A percentile compares a stretch with the other conserved stretches of the same genome.
phyloP scores from a whole-genome alignment of 2,888 invertebrate species.

The Leucozona laternaria region DNA sequence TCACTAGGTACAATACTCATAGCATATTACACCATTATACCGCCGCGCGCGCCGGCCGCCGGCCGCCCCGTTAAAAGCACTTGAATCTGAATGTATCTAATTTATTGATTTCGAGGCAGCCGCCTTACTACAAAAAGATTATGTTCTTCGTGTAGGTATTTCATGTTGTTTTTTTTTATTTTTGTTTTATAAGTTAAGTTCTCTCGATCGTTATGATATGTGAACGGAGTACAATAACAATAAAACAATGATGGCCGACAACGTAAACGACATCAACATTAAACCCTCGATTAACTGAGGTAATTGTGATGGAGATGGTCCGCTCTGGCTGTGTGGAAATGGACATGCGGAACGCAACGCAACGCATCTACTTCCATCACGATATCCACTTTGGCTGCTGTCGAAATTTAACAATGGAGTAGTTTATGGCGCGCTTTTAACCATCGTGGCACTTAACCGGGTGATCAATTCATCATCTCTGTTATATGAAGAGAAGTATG shows the following conservation, averaged over 20 bases:
- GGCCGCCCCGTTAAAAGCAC: constrained; percentile 57
- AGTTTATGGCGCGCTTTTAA: constrained; percentile 43
- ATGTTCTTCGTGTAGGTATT: neutral
- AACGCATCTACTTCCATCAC: neutral
- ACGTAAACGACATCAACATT: constrained; percentile 29
- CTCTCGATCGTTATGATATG: constrained; percentile 50
- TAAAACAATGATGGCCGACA: constrained; percentile 65
- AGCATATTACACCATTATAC: constrained; percentile 47
- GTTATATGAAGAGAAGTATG: neutral
- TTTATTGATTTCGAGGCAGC: constrained; percentile 53
- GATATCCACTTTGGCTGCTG: constrained; percentile 9
- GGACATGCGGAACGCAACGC: constrained; percentile 11
- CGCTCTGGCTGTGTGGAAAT: neutral
- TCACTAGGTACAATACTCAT: constrained; percentile 41
- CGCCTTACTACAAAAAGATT: constrained; percentile 31
- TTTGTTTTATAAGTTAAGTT: constrained; percentile 31
- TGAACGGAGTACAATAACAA: constrained; percentile 55
- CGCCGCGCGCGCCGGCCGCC: neutral
- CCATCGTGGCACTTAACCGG: constrained; percentile 54
- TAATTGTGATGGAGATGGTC: no score
- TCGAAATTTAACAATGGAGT: constrained; percentile 52
- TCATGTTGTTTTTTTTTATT: constrained; percentile 27
- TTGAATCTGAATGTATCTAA: constrained; percentile 64
- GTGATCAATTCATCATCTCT: constrained; percentile 66
- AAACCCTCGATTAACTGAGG: constrained; percentile 25